Percentiles rank a stretch among this genome's conserved stretches.
These are phyloP conservation scores for Netta rufina DNA, from an alignment of 2,797 vertebrate species.

Conservation along the genomic window DNA sequence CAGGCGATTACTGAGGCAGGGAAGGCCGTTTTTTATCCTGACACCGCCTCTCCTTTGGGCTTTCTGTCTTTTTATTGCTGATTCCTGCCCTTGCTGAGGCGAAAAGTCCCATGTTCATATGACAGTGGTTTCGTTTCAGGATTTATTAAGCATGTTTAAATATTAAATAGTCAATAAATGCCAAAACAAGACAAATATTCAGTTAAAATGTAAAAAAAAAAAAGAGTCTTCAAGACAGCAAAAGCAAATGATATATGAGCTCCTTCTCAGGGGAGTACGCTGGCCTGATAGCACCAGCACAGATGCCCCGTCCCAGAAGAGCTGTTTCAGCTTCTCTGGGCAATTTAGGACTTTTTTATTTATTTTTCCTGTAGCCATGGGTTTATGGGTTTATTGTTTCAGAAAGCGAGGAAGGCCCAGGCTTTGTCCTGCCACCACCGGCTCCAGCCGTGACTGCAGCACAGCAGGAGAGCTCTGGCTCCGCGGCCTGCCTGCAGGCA, in stretches of 20 bases:
- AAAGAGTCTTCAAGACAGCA: neutral
- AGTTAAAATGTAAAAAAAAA: conserved; percentile 39
- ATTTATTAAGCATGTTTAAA: conserved; percentile 44
- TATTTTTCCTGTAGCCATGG: conserved; percentile 39
- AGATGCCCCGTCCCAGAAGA: conserved; percentile 19
- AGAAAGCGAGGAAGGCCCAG: neutral
- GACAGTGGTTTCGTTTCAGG: conserved; percentile 9
- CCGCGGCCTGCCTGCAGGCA: neutral
- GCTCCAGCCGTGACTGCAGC: neutral
- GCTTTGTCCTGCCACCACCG: neutral
- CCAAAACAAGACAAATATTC: conserved; percentile 24
- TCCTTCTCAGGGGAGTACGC: neutral
- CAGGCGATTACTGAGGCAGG: neutral
- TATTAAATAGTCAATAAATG: conserved; percentile 25
- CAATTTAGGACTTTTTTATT: conserved; percentile 59
- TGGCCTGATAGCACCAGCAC: conserved; percentile 3
- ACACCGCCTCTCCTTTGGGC: rapidly evolving
- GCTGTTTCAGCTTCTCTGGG: conserved; percentile 47
- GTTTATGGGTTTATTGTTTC: conserved; percentile 39
- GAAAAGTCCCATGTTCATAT: neutral
- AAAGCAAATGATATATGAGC: neutral
- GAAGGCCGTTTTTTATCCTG: rapidly evolving
- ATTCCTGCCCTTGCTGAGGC: neutral
- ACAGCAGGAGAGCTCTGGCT: neutral
- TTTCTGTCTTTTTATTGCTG: neutral